These are phyloP conservation scores for Cyanoderma ruficeps DNA, from an alignment of 2,113 vertebrate genomes.

Conservation along the genomic window DNA sequence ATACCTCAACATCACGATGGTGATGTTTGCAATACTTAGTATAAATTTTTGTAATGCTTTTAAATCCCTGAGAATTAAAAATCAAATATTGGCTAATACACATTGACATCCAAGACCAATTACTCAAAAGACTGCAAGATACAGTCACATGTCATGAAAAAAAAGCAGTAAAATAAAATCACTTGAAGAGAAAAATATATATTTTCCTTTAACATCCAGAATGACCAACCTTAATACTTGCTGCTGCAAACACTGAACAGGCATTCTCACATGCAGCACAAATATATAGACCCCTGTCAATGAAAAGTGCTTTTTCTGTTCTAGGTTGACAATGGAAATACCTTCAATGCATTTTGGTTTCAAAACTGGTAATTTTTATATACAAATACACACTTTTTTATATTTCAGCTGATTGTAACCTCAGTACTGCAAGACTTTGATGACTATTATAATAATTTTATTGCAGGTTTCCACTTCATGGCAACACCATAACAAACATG, in stretches of 20 bases:
- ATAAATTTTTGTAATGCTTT: not conserved
- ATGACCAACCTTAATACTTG: not conserved
- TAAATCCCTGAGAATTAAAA: not conserved
- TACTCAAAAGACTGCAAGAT: slow-evolving; percentile 24
- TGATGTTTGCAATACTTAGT: not conserved
- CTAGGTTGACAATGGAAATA: not conserved
- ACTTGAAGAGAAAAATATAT: not conserved
- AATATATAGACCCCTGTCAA: not conserved
- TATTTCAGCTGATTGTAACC: not conserved
- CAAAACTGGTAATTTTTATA: not conserved
- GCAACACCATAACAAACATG: not conserved
- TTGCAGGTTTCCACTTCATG: not conserved
- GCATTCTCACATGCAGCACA: not conserved
- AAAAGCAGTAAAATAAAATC: not conserved
- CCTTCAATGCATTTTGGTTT: not conserved
- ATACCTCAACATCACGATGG: not conserved
- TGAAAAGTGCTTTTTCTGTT: not conserved
- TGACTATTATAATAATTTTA: not conserved
- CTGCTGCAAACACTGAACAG: not conserved
- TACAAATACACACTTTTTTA: not conserved
- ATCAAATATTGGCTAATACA: not conserved
- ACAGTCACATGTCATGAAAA: not conserved
- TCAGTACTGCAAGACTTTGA: not conserved
- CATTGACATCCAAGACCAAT: not conserved
- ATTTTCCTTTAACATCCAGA: not conserved